Evolutionary conservation across 1,140 invertebrate genomes (phyloP).

Genomic region (Drosophila willistoni): DNA sequence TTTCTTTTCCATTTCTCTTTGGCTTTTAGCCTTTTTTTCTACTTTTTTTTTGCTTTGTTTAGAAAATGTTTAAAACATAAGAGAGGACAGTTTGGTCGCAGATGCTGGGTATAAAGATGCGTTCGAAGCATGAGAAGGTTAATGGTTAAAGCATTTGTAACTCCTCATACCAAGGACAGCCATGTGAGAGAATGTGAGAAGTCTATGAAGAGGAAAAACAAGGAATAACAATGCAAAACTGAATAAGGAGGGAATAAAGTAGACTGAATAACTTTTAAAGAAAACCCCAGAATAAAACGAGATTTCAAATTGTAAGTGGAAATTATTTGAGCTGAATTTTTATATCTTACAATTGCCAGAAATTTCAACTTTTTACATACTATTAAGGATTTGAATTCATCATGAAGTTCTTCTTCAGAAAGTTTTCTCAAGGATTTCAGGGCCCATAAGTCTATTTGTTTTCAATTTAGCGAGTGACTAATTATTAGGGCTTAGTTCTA

Average conservation of each 20-base stretch:
- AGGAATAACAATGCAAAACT: neutral
- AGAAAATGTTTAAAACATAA: slow-evolving; percentile 75
- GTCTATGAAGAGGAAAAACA: slow-evolving; percentile 17
- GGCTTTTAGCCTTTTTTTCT: slow-evolving; percentile 43
- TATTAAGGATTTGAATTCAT: no score
- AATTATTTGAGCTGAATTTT: neutral
- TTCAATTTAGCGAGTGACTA: no score
- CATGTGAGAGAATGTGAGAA: slow-evolving; percentile 9
- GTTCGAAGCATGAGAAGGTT: slow-evolving; percentile 13
- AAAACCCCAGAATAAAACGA: neutral
- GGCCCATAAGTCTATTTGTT: no score
- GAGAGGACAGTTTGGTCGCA: slow-evolving; percentile 45
- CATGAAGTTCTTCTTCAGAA: no score
- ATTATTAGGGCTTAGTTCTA: no score
- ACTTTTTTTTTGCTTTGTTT: slow-evolving; percentile 37
- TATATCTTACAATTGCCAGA: no score
- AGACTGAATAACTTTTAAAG: neutral
- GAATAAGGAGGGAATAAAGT: neutral
- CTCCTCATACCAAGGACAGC: neutral
- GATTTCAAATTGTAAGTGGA: neutral
- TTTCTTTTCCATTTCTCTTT: slow-evolving; percentile 38
- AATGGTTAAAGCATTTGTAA: slow-evolving; percentile 26
- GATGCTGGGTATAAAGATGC: neutral
- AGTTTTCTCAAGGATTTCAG: no score
- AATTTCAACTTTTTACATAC: no score